Evolutionary conservation across 1,140 invertebrate genomes (phyloP).

Genomic region (Triops longicaudatus): DNA sequence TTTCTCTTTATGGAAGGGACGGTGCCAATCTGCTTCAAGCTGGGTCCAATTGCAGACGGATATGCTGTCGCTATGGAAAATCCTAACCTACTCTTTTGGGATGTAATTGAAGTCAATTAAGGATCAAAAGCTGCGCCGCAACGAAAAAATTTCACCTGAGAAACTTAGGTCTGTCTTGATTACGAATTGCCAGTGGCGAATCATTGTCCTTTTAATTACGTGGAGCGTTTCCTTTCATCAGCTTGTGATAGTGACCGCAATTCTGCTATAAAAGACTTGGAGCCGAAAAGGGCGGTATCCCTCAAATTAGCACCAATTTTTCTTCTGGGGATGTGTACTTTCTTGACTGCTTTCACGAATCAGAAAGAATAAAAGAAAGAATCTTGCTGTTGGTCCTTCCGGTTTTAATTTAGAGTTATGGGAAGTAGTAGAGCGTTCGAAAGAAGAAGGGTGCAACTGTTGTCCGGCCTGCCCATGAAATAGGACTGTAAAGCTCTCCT

Average conservation of each 20-base stretch:
- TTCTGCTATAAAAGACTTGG: too few relatives aligned
- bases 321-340: not conserved
- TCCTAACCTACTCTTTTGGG: not conserved
- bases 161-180: not conserved
- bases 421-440: not conserved
- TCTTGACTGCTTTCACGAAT: not conserved
- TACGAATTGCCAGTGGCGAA: not conserved
- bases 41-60: not conserved
- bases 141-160: not conserved
- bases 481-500: not conserved
- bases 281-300: too few relatives aligned
- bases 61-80: not conserved
- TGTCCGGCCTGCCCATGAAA: not conserved
- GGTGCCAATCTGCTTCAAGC: not conserved
- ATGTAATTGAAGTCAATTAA: slow-evolving; percentile 16
- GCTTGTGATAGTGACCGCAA: not conserved
- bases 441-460: not conserved
- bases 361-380: not conserved
- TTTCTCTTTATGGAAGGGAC: not conserved
- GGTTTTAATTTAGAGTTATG: slow-evolving; percentile 12
- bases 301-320: not conserved
- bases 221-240: not conserved
- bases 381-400: not conserved
- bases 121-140: not conserved
- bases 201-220: not conserved